phyloP scores from a whole-genome alignment of 23 tunicate species.

The Ascidia mentula region DNA sequence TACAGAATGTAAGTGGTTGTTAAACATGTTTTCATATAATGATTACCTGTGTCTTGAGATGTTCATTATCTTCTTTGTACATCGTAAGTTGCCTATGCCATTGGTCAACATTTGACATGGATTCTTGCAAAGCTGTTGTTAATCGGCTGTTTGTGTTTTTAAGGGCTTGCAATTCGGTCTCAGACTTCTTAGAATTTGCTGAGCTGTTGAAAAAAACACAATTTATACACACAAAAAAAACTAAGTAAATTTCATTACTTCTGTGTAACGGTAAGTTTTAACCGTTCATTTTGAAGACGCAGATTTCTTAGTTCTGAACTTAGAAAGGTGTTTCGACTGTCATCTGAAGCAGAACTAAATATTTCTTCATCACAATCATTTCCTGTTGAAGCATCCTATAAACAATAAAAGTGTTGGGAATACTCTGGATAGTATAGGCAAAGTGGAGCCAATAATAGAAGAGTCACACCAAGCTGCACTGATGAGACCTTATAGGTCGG shows the following conservation, averaged over 20 bases:
- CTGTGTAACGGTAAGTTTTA: slow-evolving; percentile 50
- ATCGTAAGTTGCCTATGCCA: slow-evolving; percentile 62
- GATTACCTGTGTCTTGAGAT: slow-evolving; percentile 55
- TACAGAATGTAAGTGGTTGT: not conserved
- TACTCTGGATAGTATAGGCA: too few relatives aligned
- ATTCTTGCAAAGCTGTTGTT: slow-evolving; percentile 78
- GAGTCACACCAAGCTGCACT: too few relatives aligned
- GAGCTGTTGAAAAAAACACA: not conserved
- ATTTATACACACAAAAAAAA: not conserved
- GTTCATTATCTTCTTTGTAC: slow-evolving; percentile 84
- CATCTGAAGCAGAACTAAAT: slow-evolving; percentile 64
- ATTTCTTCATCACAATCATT: slow-evolving; percentile 41
- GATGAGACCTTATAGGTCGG: too few relatives aligned
- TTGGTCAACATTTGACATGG: slow-evolving; percentile 74
- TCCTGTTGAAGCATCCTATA: slow-evolving; percentile 10
- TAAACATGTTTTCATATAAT: slow-evolving; percentile 11
- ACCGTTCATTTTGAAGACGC: slow-evolving; percentile 34
- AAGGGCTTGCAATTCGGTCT: slow-evolving; percentile 57
- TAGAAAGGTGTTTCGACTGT: slow-evolving; percentile 37
- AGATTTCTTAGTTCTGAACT: slow-evolving; percentile 41
- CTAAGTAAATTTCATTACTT: slow-evolving; percentile 20
- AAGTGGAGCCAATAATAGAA: too few relatives aligned
- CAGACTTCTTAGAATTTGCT: slow-evolving; percentile 50
- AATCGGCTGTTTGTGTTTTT: slow-evolving; percentile 67
- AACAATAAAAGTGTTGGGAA: too few relatives aligned